Base-by-base conservation (phyloP, 2,113 vertebrate genomes). In the Indri indri region DNA sequence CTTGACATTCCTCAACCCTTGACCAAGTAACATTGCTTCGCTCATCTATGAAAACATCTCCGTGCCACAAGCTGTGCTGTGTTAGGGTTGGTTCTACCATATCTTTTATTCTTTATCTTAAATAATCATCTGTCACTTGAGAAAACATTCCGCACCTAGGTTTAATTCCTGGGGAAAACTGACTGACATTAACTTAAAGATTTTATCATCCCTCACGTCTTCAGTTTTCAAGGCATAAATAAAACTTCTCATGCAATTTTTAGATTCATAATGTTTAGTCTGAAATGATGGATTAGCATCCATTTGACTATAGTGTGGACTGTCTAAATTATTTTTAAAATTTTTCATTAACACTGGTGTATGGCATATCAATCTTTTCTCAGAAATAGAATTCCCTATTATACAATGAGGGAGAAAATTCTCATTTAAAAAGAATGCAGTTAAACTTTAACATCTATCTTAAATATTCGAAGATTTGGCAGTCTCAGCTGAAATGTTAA, bases 201-300 rank as follows among this genome's bases (percentile, higher is more conserved):
- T 59, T 92, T 95, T 84, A 86, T 92, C 5, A 0, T 57, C 18
- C n/a, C 6, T 88, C 40, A 40, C 80, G 66, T 71, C 79, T 94
- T 50, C 13, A 61, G 16, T 14, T 96, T 92, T 88, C 47, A 71
- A 42, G 37, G 20, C 30, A 95, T 88, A 34, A 88, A 30, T 90
- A 88, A 94, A 96, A 40, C 9, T 70, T 90, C 61, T 65, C 34
- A 71, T 50, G 74, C 27, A 84, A 63, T 71, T 90, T 80, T 97
- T 66, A 95, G 50, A 66, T 84, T 68, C 47, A 54, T 70, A 85
- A 84, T 86, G 23, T 94, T 97, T 95, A 88, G 89, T 92, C 42
- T 37, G 80, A 97, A 93, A 65, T 85, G n/a, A 95, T 47, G 61
- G 70, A 95, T 95, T 95, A 88, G 37, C 32, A 95, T 96, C 59